These are phyloP conservation scores for Thalpophila matura DNA, from an alignment of 2,888 invertebrate genomes.

Conservation along the genomic window DNA sequence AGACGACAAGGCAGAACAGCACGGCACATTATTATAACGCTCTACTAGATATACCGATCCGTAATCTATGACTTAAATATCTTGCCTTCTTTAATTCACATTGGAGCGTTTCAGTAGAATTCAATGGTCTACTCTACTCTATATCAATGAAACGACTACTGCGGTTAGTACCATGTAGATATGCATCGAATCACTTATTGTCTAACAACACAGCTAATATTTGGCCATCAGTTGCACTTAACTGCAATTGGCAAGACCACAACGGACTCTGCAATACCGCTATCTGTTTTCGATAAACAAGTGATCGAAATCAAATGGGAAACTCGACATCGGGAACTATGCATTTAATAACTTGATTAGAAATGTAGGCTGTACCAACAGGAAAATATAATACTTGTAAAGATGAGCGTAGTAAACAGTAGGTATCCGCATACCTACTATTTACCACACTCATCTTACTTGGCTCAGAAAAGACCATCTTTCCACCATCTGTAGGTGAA, in stretches of 20 bases:
- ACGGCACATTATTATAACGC: too few species aligned
- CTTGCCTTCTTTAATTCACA: too few species aligned
- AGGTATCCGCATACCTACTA: too few species aligned
- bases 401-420: too few species aligned
- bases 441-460: too few species aligned
- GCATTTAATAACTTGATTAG: slow-evolving; percentile 27
- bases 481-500: too few species aligned
- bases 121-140: too few species aligned
- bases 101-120: too few species aligned
- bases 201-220: slow-evolving; percentile 46
- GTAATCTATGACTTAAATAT: too few species aligned
- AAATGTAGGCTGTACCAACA: not conserved
- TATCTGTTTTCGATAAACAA: slow-evolving; percentile 53
- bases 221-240: slow-evolving; percentile 55
- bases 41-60: too few species aligned
- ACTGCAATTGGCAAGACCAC: slow-evolving; percentile 58
- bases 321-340: slow-evolving; percentile 3
- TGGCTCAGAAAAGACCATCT: too few species aligned
- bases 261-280: slow-evolving; percentile 45
- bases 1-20: too few species aligned
- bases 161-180: slow-evolving; percentile 6
- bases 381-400: not conserved
- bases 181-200: slow-evolving; percentile 44
- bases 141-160: not conserved
- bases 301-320: slow-evolving; percentile 49